Evolutionary conservation across 2,113 vertebrate genomes (phyloP).

Genomic region (Syrmaticus mikado): DNA sequence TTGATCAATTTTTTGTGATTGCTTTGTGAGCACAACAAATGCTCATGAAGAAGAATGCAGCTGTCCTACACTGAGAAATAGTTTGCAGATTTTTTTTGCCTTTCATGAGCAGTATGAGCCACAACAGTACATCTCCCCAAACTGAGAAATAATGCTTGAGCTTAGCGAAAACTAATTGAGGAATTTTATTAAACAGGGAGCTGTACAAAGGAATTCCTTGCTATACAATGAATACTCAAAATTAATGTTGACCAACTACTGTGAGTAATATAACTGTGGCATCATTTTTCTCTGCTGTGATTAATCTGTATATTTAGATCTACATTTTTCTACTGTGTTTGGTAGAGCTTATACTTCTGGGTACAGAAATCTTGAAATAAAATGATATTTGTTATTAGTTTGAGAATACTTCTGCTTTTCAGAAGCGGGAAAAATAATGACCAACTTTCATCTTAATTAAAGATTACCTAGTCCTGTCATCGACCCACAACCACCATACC

Average conservation of each 20-base stretch:
- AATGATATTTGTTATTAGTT: background rate
- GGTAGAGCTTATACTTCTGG: background rate
- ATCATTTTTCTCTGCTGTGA: background rate
- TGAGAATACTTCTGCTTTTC: background rate
- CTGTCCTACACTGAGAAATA: background rate
- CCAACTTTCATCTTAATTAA: background rate
- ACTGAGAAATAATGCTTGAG: background rate
- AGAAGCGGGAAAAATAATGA: background rate
- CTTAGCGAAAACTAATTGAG: background rate
- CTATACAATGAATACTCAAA: background rate
- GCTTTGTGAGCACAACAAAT: rapidly evolving
- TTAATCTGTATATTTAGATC: background rate
- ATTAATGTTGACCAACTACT: background rate
- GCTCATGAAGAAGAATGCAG: background rate
- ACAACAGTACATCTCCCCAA: background rate
- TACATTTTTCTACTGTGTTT: background rate
- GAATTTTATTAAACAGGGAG: background rate
- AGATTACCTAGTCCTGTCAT: too few relatives aligned
- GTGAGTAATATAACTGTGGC: background rate
- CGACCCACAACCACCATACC: too few relatives aligned
- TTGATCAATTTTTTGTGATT: background rate
- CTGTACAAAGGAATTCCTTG: background rate
- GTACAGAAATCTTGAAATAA: background rate
- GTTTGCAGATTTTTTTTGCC: background rate
- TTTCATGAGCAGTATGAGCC: background rate